Conservation (phyloP, 37 sponge, comb jelly and placozoan species). For the Diacarnus erythraeanus region DNA sequence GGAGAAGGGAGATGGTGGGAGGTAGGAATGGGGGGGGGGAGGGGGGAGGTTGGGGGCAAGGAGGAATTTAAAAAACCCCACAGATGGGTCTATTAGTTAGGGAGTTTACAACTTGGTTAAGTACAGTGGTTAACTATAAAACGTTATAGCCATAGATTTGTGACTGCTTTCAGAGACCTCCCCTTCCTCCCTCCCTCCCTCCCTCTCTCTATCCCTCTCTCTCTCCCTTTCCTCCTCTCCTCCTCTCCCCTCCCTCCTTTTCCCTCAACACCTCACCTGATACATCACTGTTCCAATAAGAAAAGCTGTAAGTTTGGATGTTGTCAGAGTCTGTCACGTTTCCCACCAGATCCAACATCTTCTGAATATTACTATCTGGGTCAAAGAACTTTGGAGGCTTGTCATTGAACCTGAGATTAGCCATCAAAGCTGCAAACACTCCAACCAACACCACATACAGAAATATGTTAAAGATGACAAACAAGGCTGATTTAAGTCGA, state of each 20-base stretch:
- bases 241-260: background rate
- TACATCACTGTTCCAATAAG: conserved; percentile 20
- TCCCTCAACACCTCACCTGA: background rate
- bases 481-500: background rate
- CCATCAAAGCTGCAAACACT: background rate
- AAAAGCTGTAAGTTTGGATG: conserved; percentile 32
- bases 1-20: too few relatives aligned
- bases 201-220: background rate
- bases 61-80: too few relatives aligned
- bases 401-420: conserved; percentile 39
- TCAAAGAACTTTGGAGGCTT: conserved; percentile 74
- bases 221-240: background rate
- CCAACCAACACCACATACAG: background rate
- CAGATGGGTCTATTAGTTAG: too few relatives aligned
- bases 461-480: background rate
- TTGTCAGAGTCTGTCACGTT: conserved; percentile 41
- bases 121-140: too few relatives aligned
- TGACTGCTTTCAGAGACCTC: background rate
- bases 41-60: too few relatives aligned
- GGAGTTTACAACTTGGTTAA: too few relatives aligned
- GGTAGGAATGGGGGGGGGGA: too few relatives aligned
- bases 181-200: too few relatives aligned
- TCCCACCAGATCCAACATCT: conserved; percentile 70
- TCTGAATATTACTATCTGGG: conserved; percentile 72
- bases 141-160: too few relatives aligned